phyloP scores from a whole-genome alignment of 2,797 vertebrate genomes.

The Cryptoprocta ferox region DNA sequence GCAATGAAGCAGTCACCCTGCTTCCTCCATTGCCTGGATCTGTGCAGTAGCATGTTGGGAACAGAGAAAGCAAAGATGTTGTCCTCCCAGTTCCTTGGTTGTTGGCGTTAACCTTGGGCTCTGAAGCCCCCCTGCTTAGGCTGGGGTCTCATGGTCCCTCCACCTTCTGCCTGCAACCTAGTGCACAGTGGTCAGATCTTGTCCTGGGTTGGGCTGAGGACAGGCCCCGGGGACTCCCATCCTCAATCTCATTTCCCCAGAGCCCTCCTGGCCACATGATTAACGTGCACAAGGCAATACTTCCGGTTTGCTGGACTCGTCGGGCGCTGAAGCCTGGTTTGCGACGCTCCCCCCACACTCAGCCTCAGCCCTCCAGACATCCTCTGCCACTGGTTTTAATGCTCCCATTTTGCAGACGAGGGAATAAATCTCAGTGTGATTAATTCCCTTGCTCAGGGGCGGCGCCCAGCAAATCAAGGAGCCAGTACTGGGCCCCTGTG shows the following conservation, averaged over 20 bases:
- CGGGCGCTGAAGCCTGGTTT: not conserved
- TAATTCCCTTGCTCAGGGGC: not conserved
- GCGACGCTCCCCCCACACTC: not conserved
- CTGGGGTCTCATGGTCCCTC: not conserved
- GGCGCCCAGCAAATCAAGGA: not conserved
- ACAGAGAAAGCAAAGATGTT: not conserved
- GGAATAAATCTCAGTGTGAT: not conserved
- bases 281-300: accelerated
- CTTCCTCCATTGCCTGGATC: not conserved
- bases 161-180: not conserved
- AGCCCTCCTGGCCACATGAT: not conserved
- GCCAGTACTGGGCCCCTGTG: not conserved
- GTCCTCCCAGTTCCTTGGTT: not conserved
- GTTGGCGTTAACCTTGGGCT: not conserved
- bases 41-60: not conserved
- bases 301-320: not conserved
- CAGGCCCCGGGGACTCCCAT: no score
- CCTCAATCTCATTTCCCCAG: not conserved
- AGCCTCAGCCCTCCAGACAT: accelerated
- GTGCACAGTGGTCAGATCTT: not conserved
- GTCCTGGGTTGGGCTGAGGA: not conserved
- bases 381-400: accelerated
- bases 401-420: not conserved
- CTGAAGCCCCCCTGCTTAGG: not conserved
- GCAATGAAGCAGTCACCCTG: accelerated